These are phyloP conservation scores for Eptesicus fuscus DNA, from an alignment of 2,113 vertebrate species.

Conservation along the genomic window DNA sequence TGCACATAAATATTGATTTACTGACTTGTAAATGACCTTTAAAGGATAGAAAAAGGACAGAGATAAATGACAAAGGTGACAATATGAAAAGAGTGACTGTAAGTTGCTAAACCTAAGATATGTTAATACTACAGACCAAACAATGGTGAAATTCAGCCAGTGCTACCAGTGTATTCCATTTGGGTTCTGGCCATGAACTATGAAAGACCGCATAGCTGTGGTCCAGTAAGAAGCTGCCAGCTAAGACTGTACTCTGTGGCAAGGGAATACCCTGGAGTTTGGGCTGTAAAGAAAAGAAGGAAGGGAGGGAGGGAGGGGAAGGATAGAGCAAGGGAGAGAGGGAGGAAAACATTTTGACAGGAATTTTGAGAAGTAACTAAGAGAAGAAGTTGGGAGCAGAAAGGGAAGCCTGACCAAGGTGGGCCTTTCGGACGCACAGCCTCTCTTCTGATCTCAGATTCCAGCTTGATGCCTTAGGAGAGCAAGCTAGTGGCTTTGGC, in stretches of 20 bases:
- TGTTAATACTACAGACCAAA: background rate
- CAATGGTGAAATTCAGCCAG: background rate
- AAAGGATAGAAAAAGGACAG: background rate
- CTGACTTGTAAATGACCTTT: slow-evolving; percentile 27
- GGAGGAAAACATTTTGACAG: background rate
- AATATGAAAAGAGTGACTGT: background rate
- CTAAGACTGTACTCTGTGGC: background rate
- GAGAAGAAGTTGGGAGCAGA: background rate
- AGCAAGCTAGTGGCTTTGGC: background rate
- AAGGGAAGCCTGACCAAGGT: background rate
- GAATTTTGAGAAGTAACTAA: background rate
- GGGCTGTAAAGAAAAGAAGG: background rate
- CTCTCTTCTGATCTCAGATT: background rate
- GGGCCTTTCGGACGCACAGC: background rate
- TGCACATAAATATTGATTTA: slow-evolving; percentile 25
- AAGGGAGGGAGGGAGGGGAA: background rate
- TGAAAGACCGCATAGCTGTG: background rate
- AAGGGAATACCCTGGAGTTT: background rate
- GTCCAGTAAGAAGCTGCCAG: background rate
- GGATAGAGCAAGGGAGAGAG: background rate
- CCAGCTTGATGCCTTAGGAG: background rate
- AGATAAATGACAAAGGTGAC: slow-evolving; percentile 4
- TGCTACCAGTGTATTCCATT: background rate
- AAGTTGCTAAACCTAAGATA: background rate
- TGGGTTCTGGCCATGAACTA: background rate